These are phyloP conservation scores for Halisarca cf. caerulea DNA, from an alignment of 37 sponge, comb jelly and placozoan genomes.

Conservation along the genomic window DNA sequence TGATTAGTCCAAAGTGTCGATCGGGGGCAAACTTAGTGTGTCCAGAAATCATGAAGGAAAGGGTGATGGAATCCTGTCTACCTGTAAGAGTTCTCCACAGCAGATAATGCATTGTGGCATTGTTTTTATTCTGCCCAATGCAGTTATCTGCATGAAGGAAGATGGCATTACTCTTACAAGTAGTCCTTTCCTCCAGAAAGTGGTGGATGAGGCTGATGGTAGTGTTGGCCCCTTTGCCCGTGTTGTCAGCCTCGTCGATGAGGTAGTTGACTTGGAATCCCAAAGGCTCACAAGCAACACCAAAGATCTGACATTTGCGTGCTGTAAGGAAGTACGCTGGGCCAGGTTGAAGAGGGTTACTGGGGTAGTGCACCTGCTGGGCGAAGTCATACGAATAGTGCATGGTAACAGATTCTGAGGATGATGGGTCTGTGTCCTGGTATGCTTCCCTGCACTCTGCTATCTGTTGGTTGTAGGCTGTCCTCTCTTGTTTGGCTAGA, in stretches of 20 bases:
- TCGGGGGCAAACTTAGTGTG: slow-evolving; percentile 36
- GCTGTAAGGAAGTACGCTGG: slow-evolving; percentile 39
- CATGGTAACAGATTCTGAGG: not conserved
- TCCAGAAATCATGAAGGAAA: slow-evolving; percentile 30
- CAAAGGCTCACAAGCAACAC: slow-evolving; percentile 55
- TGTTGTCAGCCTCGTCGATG: not conserved
- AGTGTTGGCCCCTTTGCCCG: slow-evolving; percentile 30
- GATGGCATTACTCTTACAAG: not conserved
- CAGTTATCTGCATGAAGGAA: slow-evolving; percentile 38
- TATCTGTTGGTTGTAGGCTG: not conserved
- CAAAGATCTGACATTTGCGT: slow-evolving; percentile 63
- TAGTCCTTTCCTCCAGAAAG: slow-evolving; percentile 19
- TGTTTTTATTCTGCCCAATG: slow-evolving; percentile 49
- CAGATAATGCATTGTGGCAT: slow-evolving; percentile 40
- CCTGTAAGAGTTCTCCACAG: slow-evolving; percentile 20
- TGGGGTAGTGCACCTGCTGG: slow-evolving; percentile 2
- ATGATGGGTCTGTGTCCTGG: not conserved
- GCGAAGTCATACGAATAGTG: slow-evolving; percentile 50
- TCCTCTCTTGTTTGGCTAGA: not conserved
- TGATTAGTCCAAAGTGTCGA: slow-evolving; percentile 22
- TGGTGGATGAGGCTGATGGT: slow-evolving; percentile 26
- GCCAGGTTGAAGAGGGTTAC: slow-evolving; percentile 11
- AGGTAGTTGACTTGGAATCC: slow-evolving; percentile 42
- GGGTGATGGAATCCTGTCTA: slow-evolving; percentile 3
- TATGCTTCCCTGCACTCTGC: not conserved